Percentiles rank a stretch among this genome's conserved stretches.
These are phyloP conservation scores for Germaria angustata DNA, from an alignment of 2,888 invertebrate genomes.

Conservation along the genomic window DNA sequence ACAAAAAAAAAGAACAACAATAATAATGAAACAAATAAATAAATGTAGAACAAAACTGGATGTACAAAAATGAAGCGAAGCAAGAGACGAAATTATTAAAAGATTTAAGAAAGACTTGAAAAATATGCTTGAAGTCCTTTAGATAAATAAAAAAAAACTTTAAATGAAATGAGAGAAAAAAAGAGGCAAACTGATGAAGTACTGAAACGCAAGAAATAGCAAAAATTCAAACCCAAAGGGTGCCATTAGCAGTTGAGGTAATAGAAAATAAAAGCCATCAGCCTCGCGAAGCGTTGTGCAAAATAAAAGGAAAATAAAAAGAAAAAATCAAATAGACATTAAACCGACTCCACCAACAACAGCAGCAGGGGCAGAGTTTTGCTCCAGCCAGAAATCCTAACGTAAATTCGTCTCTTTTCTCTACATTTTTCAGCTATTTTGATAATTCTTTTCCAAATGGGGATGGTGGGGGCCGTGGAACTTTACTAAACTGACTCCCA, in stretches of 20 bases:
- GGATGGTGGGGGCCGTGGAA: neutral
- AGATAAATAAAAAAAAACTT: constrained; percentile 30
- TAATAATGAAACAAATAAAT: constrained; percentile 24
- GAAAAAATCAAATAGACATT: constrained; percentile 47
- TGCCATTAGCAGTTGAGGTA: constrained; percentile 58
- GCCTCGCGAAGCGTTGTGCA: constrained; percentile 38
- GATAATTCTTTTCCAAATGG: constrained; percentile 28
- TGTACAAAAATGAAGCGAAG: constrained; percentile 26
- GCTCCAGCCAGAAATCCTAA: constrained; percentile 22
- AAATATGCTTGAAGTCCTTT: constrained; percentile 27
- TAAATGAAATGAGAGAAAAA: neutral
- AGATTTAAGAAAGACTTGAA: constrained; percentile 12
- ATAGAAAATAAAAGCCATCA: constrained; percentile 32
- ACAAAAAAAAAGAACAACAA: constrained; percentile 24
- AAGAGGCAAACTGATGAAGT: too few relatives aligned
- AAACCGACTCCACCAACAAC: constrained; percentile 9
- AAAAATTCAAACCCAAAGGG: constrained; percentile 46
- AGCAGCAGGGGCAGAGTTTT: neutral
- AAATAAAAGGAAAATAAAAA: constrained; percentile 54
- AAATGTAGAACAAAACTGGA: constrained; percentile 4
- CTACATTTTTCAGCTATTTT: neutral
- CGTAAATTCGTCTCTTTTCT: constrained; percentile 24
- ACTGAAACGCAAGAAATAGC: neutral
- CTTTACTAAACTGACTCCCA: constrained; percentile 34
- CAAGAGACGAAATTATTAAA: constrained; percentile 22